These are phyloP conservation scores for Borostomias antarcticus DNA, from an alignment of 2,797 vertebrate genomes.

Conservation along the genomic window DNA sequence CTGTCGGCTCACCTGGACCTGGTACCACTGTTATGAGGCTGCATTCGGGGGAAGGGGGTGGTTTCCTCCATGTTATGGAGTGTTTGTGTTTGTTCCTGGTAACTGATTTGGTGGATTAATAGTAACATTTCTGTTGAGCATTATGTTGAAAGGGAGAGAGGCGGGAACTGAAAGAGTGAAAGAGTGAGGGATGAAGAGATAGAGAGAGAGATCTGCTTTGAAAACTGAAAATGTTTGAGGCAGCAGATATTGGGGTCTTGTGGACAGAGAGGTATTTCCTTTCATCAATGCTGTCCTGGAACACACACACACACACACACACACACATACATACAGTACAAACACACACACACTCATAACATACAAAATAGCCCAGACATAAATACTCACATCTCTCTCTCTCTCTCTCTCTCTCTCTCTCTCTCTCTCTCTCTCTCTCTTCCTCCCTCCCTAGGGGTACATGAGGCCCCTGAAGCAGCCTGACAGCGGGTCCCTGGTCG, in stretches of 20 bases:
- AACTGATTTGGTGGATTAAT: slow-evolving; percentile 12
- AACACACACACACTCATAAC: neutral
- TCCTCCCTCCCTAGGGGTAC: slow-evolving; percentile 81
- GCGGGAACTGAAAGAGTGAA: neutral
- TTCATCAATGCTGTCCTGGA: slow-evolving; percentile 30
- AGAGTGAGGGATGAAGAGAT: neutral
- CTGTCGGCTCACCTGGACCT: too few species aligned
- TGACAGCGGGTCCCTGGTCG: slow-evolving; percentile 87
- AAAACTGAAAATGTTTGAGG: neutral
- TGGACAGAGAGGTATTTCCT: slow-evolving; percentile 32
- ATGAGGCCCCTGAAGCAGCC: slow-evolving; percentile 97
- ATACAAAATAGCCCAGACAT: neutral
- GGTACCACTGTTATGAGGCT: too few species aligned
- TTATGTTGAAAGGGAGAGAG: neutral
- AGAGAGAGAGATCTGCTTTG: neutral
- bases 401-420: neutral
- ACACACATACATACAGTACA: too few species aligned
- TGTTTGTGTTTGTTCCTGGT: neutral
- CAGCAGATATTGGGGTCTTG: slow-evolving; percentile 11
- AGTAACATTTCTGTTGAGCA: slow-evolving; percentile 9
- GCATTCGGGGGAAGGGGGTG: neutral
- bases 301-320: slow-evolving; percentile 5
- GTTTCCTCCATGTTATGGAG: neutral
- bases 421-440: neutral
- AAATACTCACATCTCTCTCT: neutral